Base-by-base conservation (phyloP, 2,113 vertebrate genomes). In the Crotalus viridis region DNA sequence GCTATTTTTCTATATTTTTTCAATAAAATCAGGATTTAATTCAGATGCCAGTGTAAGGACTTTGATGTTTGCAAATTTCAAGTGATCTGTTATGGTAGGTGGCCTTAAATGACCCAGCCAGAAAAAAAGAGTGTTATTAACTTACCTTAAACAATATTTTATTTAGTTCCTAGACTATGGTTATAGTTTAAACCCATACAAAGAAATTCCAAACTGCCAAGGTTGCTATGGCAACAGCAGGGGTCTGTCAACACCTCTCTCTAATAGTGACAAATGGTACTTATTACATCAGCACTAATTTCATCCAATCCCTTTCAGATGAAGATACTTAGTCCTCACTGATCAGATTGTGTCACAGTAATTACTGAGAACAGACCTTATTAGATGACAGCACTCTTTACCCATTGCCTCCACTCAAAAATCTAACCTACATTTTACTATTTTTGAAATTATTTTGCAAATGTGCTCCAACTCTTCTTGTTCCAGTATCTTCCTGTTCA, bases 261-360 rank as follows among this genome's bases (percentile, higher is more conserved):
- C 97, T 98, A 98, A 98, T 97, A 96, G 98, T 98, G 99, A 99
- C 98, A 98, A 98, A 99, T 98, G 98, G 98, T 97, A 97, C 98
- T 99, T 99, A 98, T 98, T 98, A 98, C 98, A 98, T 98, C 98
- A 98, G 98, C 97, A 98, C 98, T 99, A 98, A 99, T 99, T 99
- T 98, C 98, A 98, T 97, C 96, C 92, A 96, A 98, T 98, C 98
- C 98, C 97, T 98, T 98, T 98, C 98, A 98, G 98, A 99, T 98
- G 98, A 99, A 99, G 98, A 99, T 98, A 98, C 98, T 99, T 99
- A 98, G 98, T 98, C 97, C 97, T 97, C 94, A 91, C 98, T 98
- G 98, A 99, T 99, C 98, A 98, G 98, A 98, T 98, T 98, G 97
- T 98, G 98, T 98, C 95, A 93, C 97, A 97, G 97, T 99, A 99